Evolutionary conservation across 2,113 vertebrate genomes (phyloP), one percentile per base, ranked within the genome.

Genomic region (Siphamia tubifer): DNA sequence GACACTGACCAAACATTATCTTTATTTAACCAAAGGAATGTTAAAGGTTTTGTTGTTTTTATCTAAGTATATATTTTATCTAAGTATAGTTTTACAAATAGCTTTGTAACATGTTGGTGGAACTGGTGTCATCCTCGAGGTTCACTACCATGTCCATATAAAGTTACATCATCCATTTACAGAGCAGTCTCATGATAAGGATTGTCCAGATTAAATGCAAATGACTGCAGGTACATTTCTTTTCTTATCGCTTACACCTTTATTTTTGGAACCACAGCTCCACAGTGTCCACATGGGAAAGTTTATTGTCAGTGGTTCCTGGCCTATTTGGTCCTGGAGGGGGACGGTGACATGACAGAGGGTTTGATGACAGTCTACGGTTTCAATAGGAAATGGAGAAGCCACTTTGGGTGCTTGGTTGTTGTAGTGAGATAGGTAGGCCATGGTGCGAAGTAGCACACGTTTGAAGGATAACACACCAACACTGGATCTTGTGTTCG

Each of bases 301-400:
- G 81, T 86, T 75, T 76, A 71, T 74, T 75, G 79, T 55, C 65
- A 73, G 79, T 84, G 58, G 72, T 87, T 84, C 79, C 79, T 79
- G 51, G 66, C 38, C 81, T 67, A 63, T 57, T 53, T 79, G 75
- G 62, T 67, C 36, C 60, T 44, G 81, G 45, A 23, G 51, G 66
- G 75, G 69, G 71, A 73, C 49, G 8, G 56, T 34, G 71, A 28
- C 71, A 56, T 20, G 24, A 57, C 45, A 56, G 74, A 49, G 83
- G 77, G 78, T 90, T 79, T 81, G 77, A 70, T 89, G 79, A 82
- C 84, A 61, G 85, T 74, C 75, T 91, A 81, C 19, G 9, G 66
- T 91, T 91, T 89, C 88, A 87, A 23, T 52, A 64, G 78, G 85
- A 84, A 88, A 87, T 56, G 35, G 77, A 89, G 78, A 85, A 64